phyloP scores from a whole-genome alignment of 2,797 vertebrate genomes.

The Nyctalus aviator region DNA sequence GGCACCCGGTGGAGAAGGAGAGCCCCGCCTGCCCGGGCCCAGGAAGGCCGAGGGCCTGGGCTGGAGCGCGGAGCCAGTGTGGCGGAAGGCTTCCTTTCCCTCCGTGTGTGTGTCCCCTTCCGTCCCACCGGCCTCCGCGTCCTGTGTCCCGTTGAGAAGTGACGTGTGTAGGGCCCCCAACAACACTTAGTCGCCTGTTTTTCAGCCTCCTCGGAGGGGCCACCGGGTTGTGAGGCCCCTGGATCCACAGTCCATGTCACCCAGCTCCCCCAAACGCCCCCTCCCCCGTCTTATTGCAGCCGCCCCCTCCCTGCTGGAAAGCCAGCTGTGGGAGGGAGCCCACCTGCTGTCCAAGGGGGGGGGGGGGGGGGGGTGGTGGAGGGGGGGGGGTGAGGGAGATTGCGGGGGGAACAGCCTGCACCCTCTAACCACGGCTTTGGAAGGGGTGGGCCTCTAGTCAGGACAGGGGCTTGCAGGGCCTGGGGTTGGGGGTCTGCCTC shows the following conservation, averaged over 20 bases:
- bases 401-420: not conserved
- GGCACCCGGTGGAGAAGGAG: not conserved
- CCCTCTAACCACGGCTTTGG: not conserved
- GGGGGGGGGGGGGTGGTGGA: too few relatives aligned
- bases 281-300: not conserved
- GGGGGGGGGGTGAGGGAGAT: not conserved
- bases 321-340: not conserved
- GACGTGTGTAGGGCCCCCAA: not conserved
- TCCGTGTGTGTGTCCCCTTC: too few relatives aligned
- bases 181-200: too few relatives aligned
- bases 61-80: not conserved
- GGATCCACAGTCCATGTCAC: too few relatives aligned
- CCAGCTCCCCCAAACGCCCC: not conserved
- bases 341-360: too few relatives aligned
- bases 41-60: not conserved
- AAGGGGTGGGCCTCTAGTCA: not conserved
- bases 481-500: not conserved
- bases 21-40: not conserved
- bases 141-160: not conserved
- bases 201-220: not conserved
- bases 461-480: not conserved
- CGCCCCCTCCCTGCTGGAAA: not conserved
- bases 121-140: rapidly evolving
- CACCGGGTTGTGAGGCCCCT: not conserved
- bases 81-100: not conserved